Evolutionary conservation across 2,113 vertebrate species (phyloP), one percentile per base, ranked within the genome.

Genomic region (Sturnus vulgaris): DNA sequence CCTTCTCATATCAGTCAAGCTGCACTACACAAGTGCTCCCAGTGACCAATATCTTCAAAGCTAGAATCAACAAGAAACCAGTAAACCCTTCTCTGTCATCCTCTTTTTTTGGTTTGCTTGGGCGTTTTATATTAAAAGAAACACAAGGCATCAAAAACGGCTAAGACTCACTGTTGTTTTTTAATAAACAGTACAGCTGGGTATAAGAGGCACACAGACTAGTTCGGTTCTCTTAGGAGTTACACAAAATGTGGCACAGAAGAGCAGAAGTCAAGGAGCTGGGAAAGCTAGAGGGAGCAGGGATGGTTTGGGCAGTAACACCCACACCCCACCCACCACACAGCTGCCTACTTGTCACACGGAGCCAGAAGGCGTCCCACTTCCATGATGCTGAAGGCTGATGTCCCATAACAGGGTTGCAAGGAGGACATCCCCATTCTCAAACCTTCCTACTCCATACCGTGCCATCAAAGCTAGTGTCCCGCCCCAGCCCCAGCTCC

Each of bases 191-290:
- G 85, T 86, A 56, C 30, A 46, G 28, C 47, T 72, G 63, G 72
- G 33, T 82, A 31, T 77, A 84, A 80, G 96, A 95, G 78, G 73
- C 88, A 93, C 95, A 96, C 69, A 52, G 71, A 92, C 60, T 55
- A 78, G 53, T 94, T 97, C 92, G 92, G 90, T 96, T 96, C 83
- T 91, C 42, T 37, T 27, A 27, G 91, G 91, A 92, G 53, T 90
- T 93, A 90, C n/a, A 95, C 40, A 77, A 90, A 93, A 82, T 12
- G 18, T 66, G 70, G 63, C 83, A 87, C 33, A 39, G 82, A 95
- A 80, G n/a, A 95, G 71, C 57, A 69, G 50, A 85, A 69, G 39
- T 72, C 7, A 59, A 60, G 69, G 85, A 81, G 44, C 84, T 96
- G 79, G 61, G 64, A 93, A 89, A 92, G 64, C 83, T 65, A 64